A percentile compares a stretch with the other conserved stretches of the same genome.
Conservation (phyloP, 2,888 invertebrate species). For the Diplolepis rosae region DNA sequence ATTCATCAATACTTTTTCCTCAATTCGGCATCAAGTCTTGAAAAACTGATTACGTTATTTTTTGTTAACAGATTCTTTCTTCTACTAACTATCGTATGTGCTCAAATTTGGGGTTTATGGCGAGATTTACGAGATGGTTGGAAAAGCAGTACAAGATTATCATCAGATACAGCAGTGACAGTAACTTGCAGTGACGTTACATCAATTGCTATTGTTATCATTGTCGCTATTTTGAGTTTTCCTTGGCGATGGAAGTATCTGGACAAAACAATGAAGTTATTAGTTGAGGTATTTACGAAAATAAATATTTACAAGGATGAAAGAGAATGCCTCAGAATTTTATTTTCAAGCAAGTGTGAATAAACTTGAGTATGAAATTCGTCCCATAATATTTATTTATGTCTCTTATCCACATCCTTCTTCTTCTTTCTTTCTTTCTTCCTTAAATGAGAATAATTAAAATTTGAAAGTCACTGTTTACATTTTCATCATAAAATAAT, state of each 20-base stretch:
- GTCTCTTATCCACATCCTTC: too few species aligned
- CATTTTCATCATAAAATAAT: too few species aligned
- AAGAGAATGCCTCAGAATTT: too few species aligned
- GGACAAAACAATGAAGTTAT: slow-evolving; percentile 75
- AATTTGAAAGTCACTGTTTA: too few species aligned
- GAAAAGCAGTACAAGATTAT: slow-evolving; percentile 76
- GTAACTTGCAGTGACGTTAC: slow-evolving; percentile 77
- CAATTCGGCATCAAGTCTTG: too few species aligned
- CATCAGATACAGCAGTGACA: slow-evolving; percentile 76
- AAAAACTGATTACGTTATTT: not conserved
- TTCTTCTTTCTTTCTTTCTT: too few species aligned
- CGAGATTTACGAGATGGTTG: slow-evolving; percentile 77
- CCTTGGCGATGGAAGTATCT: slow-evolving; percentile 76
- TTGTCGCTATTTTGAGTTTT: slow-evolving; percentile 76
- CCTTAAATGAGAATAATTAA: too few species aligned
- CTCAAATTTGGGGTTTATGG: slow-evolving; percentile 74
- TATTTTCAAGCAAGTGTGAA: too few species aligned
- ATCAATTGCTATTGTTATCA: slow-evolving; percentile 75
- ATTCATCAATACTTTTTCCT: too few species aligned
- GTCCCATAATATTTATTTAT: too few species aligned
- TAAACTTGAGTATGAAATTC: too few species aligned
- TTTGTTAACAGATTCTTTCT: slow-evolving; percentile 49
- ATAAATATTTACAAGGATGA: too few species aligned
- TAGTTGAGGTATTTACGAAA: slow-evolving; percentile 68
- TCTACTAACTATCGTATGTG: slow-evolving; percentile 51